Conservation (phyloP, 2,888 invertebrate species). For the Sympetrum striolatum region DNA sequence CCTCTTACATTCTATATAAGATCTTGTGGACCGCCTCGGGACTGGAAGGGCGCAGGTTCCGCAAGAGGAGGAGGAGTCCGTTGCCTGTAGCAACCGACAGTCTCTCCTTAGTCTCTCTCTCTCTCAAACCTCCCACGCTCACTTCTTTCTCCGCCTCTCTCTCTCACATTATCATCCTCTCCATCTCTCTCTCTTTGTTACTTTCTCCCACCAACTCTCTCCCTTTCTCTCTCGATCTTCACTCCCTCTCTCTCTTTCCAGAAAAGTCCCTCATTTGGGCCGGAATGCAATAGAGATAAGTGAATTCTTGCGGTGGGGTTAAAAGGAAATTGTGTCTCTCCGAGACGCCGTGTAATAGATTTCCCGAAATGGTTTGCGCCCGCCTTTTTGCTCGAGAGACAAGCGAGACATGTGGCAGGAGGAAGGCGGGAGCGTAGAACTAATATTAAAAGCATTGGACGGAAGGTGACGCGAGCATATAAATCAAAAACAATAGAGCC, state of each 20-base stretch:
- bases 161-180: not conserved
- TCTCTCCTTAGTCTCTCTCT: not conserved
- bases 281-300: conserved; percentile 43
- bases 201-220: not conserved
- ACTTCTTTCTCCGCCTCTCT: not conserved
- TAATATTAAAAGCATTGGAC: too few species aligned
- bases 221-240: not conserved
- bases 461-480: too few species aligned
- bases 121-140: not conserved
- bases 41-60: not conserved
- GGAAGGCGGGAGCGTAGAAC: not conserved
- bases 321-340: conserved; percentile 43
- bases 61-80: not conserved
- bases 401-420: not conserved
- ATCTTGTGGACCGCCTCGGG: conserved; percentile 29
- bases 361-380: conserved; percentile 37
- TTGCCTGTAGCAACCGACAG: not conserved
- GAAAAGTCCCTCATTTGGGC: conserved; percentile 26
- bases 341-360: conserved; percentile 42
- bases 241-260: not conserved
- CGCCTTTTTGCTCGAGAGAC: not conserved
- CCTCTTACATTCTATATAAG: conserved; percentile 26
- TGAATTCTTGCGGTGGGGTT: conserved; percentile 37
- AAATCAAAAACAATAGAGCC: too few species aligned
- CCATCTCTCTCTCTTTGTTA: not conserved